A percentile compares a stretch with the other conserved stretches of the same genome.
Conservation (phyloP, 2,797 vertebrate species). For the Nasua narica region DNA sequence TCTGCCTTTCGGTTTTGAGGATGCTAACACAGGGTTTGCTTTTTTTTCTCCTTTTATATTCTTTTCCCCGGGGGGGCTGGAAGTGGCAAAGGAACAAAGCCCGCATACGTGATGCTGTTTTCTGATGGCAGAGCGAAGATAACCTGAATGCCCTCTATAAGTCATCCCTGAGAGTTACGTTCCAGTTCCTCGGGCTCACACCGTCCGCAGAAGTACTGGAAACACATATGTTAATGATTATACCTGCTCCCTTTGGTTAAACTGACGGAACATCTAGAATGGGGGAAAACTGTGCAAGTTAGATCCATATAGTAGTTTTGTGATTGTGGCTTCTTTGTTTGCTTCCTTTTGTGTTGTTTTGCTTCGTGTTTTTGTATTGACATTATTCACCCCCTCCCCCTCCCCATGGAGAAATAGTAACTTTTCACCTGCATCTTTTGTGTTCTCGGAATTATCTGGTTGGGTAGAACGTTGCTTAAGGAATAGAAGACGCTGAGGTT, state of each 20-base stretch:
- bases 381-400: background rate
- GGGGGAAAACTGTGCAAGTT: background rate
- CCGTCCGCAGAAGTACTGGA: background rate
- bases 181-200: background rate
- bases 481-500: background rate
- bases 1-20: conserved; percentile 6
- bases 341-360: background rate
- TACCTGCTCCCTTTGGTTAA: background rate
- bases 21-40: background rate
- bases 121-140: background rate
- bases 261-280: background rate
- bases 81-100: background rate
- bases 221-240: background rate
- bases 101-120: background rate
- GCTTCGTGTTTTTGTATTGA: conserved; percentile 13
- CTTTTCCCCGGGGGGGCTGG: background rate
- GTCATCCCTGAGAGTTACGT: background rate
- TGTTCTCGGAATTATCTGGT: background rate
- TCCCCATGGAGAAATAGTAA: background rate
- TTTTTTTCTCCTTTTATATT: background rate
- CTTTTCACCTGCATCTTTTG: conserved; percentile 6
- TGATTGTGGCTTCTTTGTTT: background rate
- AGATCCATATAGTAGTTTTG: background rate
- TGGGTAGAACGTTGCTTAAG: background rate
- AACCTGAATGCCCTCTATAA: background rate